Base-by-base conservation (phyloP, 1,140 invertebrate genomes). In the Drosophila insularis region DNA sequence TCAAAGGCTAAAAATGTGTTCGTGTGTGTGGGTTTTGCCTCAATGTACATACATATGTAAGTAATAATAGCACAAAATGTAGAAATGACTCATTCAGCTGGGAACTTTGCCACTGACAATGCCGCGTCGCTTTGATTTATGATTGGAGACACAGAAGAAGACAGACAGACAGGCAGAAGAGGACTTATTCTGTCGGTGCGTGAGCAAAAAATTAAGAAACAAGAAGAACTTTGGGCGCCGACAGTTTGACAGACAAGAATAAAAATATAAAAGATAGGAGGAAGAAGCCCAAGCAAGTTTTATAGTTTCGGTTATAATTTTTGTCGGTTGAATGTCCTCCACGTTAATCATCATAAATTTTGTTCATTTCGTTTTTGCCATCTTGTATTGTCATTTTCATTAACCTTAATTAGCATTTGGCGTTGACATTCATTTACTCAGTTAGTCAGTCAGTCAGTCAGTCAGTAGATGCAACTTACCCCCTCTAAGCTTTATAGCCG, bases 341-440 rank as follows among this genome's bases (percentile, higher is more conserved):
- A 27, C 82, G 68, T 75, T 81, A 87, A 87, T 81, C 63, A 72
- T 64, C 56, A 62, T 60, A 69, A 62, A 66, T 72, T 39, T 70
- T 66, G 63, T 55, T 50, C 68, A 63, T 85, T 71, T 43, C 64
- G 63, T 78, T 80, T 61, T 50, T 59, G 56, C 50, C 50, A 13
- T 53, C 31, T 40, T 35, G 4, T 68, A 11, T 80, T 80, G 79
- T 79, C 72, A 75, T 89, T 87, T 87, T 89, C 76, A 87, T 84
- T 87, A 87, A 84, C 82, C 76, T 84, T 87, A 87, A 87, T 87
- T 89, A 87, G 73, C 59, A 61, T 78, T 68, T 85, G 69, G 59
- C 78, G 79, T 73, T 81, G 79, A 77, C 79, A 87, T 68, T 80
- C 75, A 50, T 17, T 50, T 17, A 50, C 17, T 21, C 43, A 21